A percentile compares a stretch with the other conserved stretches of the same genome.
Conservation (phyloP, 2,888 invertebrate genomes). For the Drosophila glabriapex region DNA sequence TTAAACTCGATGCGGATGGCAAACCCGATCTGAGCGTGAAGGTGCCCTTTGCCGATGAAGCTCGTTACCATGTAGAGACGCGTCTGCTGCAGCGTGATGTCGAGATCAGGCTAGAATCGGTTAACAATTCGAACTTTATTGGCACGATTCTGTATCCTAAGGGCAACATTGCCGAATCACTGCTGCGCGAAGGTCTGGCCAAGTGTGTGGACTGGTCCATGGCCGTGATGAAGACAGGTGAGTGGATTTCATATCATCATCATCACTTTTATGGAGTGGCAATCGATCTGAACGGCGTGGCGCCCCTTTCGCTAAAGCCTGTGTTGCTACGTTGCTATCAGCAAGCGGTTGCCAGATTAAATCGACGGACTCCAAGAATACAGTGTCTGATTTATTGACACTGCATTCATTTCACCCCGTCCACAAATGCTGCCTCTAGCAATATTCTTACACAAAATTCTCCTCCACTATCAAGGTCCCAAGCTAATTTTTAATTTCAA, state of each 20-base stretch:
- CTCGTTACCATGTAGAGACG: constrained; percentile 96
- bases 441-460: not conserved
- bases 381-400: constrained; percentile 54
- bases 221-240: constrained; percentile 90
- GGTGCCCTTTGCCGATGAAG: constrained; percentile 94
- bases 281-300: constrained; percentile 47
- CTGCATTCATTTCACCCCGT: constrained; percentile 85
- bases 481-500: not conserved
- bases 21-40: constrained; percentile 89
- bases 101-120: constrained; percentile 95
- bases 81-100: constrained; percentile 96
- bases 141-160: constrained; percentile 97
- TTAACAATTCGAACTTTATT: constrained; percentile 96
- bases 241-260: constrained; percentile 34
- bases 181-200: constrained; percentile 96
- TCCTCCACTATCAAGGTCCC: not conserved
- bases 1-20: constrained; percentile 91
- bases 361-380: constrained; percentile 84
- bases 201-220: constrained; percentile 97
- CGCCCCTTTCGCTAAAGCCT: constrained; percentile 59
- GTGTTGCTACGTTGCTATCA: constrained; percentile 49
- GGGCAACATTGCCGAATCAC: constrained; percentile 96
- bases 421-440: constrained; percentile 61
- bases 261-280: constrained; percentile 27
- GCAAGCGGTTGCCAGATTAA: constrained; percentile 75